Conservation (phyloP, 2,888 invertebrate species). For the Calameuta filiformis region DNA sequence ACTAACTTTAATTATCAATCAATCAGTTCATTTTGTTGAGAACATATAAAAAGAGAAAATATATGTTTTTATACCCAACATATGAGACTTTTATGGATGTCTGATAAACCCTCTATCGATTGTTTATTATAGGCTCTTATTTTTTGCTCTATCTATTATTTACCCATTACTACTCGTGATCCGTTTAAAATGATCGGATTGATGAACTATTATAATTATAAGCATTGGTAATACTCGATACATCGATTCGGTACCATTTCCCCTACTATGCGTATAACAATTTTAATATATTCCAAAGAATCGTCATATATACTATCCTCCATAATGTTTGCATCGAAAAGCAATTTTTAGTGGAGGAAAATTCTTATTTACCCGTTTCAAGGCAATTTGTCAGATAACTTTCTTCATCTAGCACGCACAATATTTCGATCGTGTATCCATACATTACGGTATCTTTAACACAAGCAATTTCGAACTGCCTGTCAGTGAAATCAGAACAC, state of each 20-base stretch:
- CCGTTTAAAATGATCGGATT: background rate
- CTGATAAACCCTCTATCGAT: background rate
- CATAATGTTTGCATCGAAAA: background rate
- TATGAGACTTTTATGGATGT: background rate
- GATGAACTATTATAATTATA: background rate
- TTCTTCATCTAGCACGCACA: background rate
- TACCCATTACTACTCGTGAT: background rate
- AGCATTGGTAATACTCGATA: background rate
- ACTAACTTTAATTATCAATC: conserved; percentile 7
- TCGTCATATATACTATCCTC: background rate
- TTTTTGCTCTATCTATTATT: background rate
- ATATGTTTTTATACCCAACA: background rate
- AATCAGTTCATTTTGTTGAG: background rate
- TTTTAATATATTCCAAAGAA: background rate
- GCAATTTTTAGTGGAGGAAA: background rate
- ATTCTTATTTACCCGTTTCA: background rate
- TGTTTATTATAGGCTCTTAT: no score
- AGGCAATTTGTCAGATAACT: background rate
- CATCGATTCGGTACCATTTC: background rate
- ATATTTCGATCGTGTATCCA: background rate
- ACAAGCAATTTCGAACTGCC: background rate
- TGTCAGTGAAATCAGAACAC: background rate
- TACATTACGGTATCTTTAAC: background rate
- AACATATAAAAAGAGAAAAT: background rate
- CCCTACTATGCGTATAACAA: background rate